phyloP scores from a whole-genome alignment of 2,113 vertebrate genomes.

The Eleginops maclovinus region DNA sequence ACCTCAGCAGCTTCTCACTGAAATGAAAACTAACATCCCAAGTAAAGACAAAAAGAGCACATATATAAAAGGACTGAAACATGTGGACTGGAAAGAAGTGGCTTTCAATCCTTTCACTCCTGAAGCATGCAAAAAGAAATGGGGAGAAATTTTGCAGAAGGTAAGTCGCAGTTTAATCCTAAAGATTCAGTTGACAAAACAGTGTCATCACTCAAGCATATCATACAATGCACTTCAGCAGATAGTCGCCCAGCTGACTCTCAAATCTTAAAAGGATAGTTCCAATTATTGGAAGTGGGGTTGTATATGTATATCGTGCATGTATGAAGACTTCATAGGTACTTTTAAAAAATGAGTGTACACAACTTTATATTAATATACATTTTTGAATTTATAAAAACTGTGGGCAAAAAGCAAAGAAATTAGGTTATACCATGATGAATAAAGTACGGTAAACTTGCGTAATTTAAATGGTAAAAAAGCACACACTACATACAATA shows the following conservation, averaged over 20 bases:
- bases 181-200: not conserved
- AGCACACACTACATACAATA: too few relatives aligned
- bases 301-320: too few relatives aligned
- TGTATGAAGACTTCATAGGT: too few relatives aligned
- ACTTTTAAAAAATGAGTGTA: too few relatives aligned
- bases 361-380: too few relatives aligned
- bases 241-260: not conserved
- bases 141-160: conserved; percentile 35
- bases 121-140: conserved; percentile 61
- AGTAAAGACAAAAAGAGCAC: fast-evolving
- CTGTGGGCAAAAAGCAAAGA: too few relatives aligned
- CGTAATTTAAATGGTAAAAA: too few relatives aligned
- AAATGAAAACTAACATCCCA: conserved; percentile 49
- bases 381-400: too few relatives aligned
- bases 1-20: conserved; percentile 48
- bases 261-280: not conserved
- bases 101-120: conserved; percentile 70
- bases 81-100: conserved; percentile 62
- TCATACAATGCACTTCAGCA: not conserved
- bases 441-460: too few relatives aligned
- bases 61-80: not conserved
- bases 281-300: too few relatives aligned
- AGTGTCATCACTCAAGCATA: not conserved
- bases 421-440: too few relatives aligned
- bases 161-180: conserved; percentile 36